These are phyloP conservation scores for Coreoperca whiteheadi DNA, from an alignment of 2,113 vertebrate genomes.

Conservation along the genomic window DNA sequence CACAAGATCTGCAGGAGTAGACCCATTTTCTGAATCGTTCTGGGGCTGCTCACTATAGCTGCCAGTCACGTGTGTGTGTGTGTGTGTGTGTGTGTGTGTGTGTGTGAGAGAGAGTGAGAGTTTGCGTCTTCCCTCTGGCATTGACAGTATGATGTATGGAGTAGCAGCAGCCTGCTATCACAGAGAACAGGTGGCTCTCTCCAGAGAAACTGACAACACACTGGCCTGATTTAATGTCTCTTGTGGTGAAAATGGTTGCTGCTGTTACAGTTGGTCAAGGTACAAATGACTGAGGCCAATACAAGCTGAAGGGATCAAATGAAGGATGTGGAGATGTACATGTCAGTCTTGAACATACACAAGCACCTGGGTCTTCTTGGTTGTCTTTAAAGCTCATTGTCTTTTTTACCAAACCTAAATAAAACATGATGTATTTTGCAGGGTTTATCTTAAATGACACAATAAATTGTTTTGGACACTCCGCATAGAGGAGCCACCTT, in stretches of 20 bases:
- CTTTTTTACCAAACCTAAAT: not conserved
- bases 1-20: conserved; percentile 11
- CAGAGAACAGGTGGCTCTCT: conserved; percentile 73
- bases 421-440: not conserved
- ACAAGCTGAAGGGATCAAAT: not conserved
- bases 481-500: not conserved
- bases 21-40: conserved; percentile 39
- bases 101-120: no score
- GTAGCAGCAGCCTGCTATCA: conserved; percentile 72
- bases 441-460: not conserved
- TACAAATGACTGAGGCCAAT: not conserved
- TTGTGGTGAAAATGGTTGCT: conserved; percentile 23
- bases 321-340: not conserved
- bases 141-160: conserved; percentile 75
- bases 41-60: not conserved
- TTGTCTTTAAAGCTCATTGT: not conserved
- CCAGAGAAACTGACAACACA: conserved; percentile 54
- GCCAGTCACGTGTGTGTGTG: not conserved
- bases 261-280: conserved; percentile 5
- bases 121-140: conserved; percentile 38
- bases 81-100: conserved; percentile 17
- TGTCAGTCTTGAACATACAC: not conserved
- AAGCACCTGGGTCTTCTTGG: not conserved
- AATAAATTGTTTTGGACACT: not conserved
- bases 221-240: conserved; percentile 64